Base-by-base conservation (phyloP, 2,113 vertebrate genomes). In the Poeciliopsis retropinna region DNA sequence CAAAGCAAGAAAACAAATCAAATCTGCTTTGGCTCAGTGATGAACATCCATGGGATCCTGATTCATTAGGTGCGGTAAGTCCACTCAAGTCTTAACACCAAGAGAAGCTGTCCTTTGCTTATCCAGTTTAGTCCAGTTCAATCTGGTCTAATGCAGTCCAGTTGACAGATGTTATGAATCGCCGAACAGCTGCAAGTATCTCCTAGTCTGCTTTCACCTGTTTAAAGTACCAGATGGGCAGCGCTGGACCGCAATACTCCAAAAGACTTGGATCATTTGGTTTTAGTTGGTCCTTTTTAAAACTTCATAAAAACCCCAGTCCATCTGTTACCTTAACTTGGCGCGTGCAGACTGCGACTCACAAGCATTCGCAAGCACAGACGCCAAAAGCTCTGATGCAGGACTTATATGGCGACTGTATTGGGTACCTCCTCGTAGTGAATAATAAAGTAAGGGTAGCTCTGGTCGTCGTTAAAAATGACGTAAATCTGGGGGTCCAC, bases 381-480 rank as follows among this genome's bases (percentile, higher is more conserved):
- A 70, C 67, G 17, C 76, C n/a, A 32, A 57, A 57, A 28, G 71
- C 70, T 75, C 44, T 63, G 73, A 76, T 73, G 66, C 75, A 57
- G 72, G 60, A 73, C 75, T 98, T 92, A 99, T 85, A 99, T 94
- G 73, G 94, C 89, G 7, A 99, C 97, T 11, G 96, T 97, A 94
- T 92, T 95, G 91, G 96, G 94, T 85, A 99, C 96, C 92, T 99
- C 98, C 89, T 99, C 98, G 3, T 99, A 99, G 10, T 99, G 97
- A 84, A 99, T 97, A 86, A 99, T 97, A 75, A 99, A 99, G 90
- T 99, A 99, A 1, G 98, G 98, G 87, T 98, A 99, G 93, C 98
- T 98, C 96, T 99, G 98, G 82, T 99, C 98, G 0, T 99, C 98
- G 1, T 99, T 99, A 90, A 99, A 99, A 92, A 99, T 98, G 86